Conservation (phyloP, 2,888 invertebrate genomes). For the Zhuqinia jingwanae region DNA sequence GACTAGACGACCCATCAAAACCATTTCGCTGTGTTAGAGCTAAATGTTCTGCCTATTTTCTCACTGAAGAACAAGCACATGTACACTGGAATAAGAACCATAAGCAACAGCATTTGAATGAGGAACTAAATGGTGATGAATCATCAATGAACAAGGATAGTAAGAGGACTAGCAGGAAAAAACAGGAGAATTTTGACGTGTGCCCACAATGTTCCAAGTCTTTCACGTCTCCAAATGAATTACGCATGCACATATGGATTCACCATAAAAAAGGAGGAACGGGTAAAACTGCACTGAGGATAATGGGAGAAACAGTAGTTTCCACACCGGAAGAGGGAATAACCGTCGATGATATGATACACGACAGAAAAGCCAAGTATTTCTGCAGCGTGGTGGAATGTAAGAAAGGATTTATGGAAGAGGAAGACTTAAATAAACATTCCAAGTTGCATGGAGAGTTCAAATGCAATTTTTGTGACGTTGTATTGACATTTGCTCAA, state of each 20-base stretch:
- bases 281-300: no score
- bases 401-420: neutral
- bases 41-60: neutral
- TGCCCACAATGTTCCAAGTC: no score
- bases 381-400: neutral
- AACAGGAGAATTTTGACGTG: no score
- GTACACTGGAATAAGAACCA: neutral
- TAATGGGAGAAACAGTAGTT: no score
- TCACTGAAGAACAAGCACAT: neutral
- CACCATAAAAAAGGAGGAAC: neutral
- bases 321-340: neutral
- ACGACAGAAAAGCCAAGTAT: neutral
- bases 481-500: neutral
- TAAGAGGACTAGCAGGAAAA: no score
- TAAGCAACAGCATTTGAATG: no score
- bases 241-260: neutral
- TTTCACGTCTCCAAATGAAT: no score
- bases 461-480: constrained; percentile 1
- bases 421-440: neutral
- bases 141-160: no score
- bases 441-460: neutral
- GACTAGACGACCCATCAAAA: neutral
- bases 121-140: neutral
- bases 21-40: neutral
- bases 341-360: neutral